Evolutionary conservation across 2,888 invertebrate species (phyloP), one percentile per base, ranked within the genome.

Genomic region (Aleiodes leptofemur): DNA sequence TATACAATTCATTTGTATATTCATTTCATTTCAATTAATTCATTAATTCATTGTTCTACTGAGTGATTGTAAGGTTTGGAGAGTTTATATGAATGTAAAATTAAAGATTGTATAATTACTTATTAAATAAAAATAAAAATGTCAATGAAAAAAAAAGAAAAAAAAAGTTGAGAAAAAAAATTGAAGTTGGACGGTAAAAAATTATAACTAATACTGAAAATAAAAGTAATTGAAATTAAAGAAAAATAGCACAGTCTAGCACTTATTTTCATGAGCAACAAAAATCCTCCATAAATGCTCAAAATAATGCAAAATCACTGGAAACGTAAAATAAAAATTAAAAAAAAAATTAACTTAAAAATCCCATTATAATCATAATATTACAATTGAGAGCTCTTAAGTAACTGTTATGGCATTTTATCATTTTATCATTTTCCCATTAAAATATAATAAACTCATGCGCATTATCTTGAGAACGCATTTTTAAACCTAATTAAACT

Each of bases 131-230:
- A 74, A 71, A 73, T 72, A n/a, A 76, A 76, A 69, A 77, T 74
- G 75, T 23, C 43, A 73, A 72, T 76, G 50, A 73, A 48, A 72
- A 76, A 59, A 64, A 61, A 6, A 34, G 4, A 34, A 76, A 71
- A 34, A 76, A 71, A 73, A 9, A 23, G 23, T 71, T 74, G 61
- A 68, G 70, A 73, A 73, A 86, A 74, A 73, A 73, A 86, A 86
- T 84, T 86, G 85, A 84, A 84, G 83, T 87, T 88, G 88, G 88
- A 88, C 87, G 87, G 88, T 86, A 84, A 85, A 61, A 82, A 80
- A 85, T 86, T 86, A 86, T 85, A 81, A 86, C 83, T 87, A 87
- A 86, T 86, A 85, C 83, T 84, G 84, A 81, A 78, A 69, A 70
- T 72, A 70, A 76, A 77, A 81, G 77, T 43, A 73, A 74, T 29